A percentile compares a stretch with the other conserved stretches of the same genome.
Evolutionary conservation across 2,888 invertebrate species (phyloP).

Genomic region (Scaptomyza reducta): DNA sequence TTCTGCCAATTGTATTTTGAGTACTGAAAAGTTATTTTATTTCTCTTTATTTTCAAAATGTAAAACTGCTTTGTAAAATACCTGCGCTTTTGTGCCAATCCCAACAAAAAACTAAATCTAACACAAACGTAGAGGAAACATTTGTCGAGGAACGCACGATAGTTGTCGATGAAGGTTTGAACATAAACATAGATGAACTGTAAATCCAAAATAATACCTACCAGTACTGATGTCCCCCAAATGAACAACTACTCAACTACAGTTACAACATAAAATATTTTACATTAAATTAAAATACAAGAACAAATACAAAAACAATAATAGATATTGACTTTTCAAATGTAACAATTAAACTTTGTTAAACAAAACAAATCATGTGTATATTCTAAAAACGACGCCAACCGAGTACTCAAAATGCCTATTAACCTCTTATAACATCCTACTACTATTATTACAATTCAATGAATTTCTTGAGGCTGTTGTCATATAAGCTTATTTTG

Average conservation of each 20-base stretch:
- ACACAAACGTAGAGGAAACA: conserved; percentile 81
- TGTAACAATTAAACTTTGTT: conserved; percentile 73
- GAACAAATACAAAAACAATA: conserved; percentile 59
- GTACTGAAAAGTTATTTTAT: conserved; percentile 51
- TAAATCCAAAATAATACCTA: conserved; percentile 64
- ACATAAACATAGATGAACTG: conserved; percentile 81
- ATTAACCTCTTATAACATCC: conserved; percentile 61
- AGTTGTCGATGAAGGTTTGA: conserved; percentile 84
- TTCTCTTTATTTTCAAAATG: conserved; percentile 63
- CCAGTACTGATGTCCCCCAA: conserved; percentile 63
- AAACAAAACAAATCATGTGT: conserved; percentile 72
- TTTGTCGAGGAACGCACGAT: conserved; percentile 83
- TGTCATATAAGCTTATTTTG: conserved; percentile 67
- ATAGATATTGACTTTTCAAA: conserved; percentile 69
- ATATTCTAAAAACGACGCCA: conserved; percentile 74
- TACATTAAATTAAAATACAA: conserved; percentile 43
- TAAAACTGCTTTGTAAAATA: conserved; percentile 66
- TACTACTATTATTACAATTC: conserved; percentile 34
- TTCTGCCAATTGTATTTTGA: conserved; percentile 26
- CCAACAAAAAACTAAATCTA: conserved; percentile 49
- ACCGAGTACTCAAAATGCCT: conserved; percentile 39
- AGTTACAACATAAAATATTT: conserved; percentile 57
- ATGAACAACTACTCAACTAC: conserved; percentile 71
- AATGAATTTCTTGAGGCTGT: conserved; percentile 51
- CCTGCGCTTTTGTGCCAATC: conserved; percentile 67